Evolutionary conservation across 2,888 invertebrate species (phyloP).

Genomic region (Drosophila algonquin): DNA sequence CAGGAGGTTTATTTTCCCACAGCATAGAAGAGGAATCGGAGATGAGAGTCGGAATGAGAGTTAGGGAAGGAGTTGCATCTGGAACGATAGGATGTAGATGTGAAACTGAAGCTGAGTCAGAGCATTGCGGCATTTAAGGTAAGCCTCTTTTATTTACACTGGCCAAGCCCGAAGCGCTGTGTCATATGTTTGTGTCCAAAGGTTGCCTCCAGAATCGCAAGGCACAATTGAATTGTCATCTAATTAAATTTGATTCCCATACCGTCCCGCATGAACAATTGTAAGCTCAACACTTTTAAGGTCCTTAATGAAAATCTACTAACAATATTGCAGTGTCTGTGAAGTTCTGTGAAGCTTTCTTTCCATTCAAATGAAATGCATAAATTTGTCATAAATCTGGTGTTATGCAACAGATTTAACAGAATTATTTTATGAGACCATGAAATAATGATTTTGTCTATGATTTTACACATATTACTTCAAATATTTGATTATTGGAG

Average conservation of each 20-base stretch:
- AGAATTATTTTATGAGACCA: no score
- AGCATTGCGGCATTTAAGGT: conserved; percentile 35
- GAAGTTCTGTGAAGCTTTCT: no score
- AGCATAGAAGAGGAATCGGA: conserved; percentile 9
- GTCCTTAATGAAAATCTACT: background rate
- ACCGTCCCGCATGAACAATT: background rate
- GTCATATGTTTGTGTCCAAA: no score
- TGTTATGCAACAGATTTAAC: no score
- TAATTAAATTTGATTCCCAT: conserved; percentile 36
- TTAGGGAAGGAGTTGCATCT: conserved; percentile 11
- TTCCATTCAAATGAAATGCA: no score
- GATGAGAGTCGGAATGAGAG: no score
- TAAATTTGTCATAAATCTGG: no score
- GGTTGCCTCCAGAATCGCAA: background rate
- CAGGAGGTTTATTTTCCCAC: background rate
- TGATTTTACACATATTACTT: no score
- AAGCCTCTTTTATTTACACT: background rate
- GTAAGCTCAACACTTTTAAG: conserved; percentile 16
- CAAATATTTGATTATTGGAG: no score
- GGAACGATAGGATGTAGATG: background rate
- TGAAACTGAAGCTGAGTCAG: no score
- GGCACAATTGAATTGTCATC: conserved; percentile 39
- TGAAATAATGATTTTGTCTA: no score
- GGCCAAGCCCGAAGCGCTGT: background rate
- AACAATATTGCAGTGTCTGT: no score